Evolutionary conservation across 1,140 invertebrate genomes (phyloP).

Genomic region (Dufourea novaeangliae): DNA sequence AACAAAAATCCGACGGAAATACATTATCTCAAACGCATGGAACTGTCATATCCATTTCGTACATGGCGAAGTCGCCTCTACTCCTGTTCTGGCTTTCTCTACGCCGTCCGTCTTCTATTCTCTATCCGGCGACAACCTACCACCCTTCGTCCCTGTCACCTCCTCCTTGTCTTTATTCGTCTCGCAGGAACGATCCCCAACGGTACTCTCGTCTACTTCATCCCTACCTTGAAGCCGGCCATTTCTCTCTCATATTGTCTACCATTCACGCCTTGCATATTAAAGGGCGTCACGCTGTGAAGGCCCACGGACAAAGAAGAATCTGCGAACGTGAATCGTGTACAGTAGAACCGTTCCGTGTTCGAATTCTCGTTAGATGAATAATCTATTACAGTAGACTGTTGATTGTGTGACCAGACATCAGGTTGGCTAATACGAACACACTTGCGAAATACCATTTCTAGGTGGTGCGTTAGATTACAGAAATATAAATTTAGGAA

Average conservation of each 20-base stretch:
- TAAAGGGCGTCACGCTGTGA: constrained; percentile 57
- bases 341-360: neutral
- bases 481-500: no score
- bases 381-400: no score
- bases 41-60: constrained; percentile 73
- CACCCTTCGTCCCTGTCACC: constrained; percentile 40
- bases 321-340: neutral
- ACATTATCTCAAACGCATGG: constrained; percentile 65
- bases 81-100: constrained; percentile 49
- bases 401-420: no score
- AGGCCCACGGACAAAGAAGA: neutral
- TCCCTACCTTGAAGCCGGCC: constrained; percentile 28
- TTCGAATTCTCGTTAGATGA: no score
- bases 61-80: constrained; percentile 63
- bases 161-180: constrained; percentile 33
- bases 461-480: no score
- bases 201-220: constrained; percentile 19
- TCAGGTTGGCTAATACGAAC: no score
- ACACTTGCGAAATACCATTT: no score
- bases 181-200: constrained; percentile 49
- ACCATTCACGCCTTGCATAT: constrained; percentile 71
- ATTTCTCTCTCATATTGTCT: constrained; percentile 70
- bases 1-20: constrained; percentile 47
- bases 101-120: neutral
- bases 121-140: neutral